Base-by-base conservation (phyloP, 2,888 invertebrate genomes). In the Meandrusa payeni region DNA sequence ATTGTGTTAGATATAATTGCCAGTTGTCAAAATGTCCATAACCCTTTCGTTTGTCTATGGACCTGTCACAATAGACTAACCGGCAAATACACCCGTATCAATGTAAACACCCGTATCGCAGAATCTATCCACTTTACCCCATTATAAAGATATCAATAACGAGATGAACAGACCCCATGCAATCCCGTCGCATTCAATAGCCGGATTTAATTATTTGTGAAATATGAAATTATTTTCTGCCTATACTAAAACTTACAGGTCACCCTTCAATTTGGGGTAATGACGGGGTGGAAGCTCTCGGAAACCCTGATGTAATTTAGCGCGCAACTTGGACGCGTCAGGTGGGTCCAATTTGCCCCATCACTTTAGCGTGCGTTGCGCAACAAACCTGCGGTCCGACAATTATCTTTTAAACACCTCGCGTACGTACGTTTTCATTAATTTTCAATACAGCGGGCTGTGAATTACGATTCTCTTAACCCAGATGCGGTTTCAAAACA, bases 101-200 rank as follows among this genome's bases (percentile, higher is more conserved):
- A 75, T 77, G 60, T 61, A 52, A 54, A 42, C 56, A 61, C 83
- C 85, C 83, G 82, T 86, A 85, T 83, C 69, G 51, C 69, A 61
- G 74, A 73, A 81, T 81, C 76, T 59, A 66, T 65, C 72, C 76
- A 81, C 68, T 81, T 81, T 75, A 81, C 78, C 74, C 77, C 64
- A 82, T 80, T 80, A 78, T 77, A 73, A 67, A 78, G 79, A 83
- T 85, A 86, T 87, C 83, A 85, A 81, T 85, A 85, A 79, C 79
- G 53, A 70, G 78, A 82, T 76, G 71, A 66, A 60, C 61, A 47
- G 48, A 47, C 76, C 80, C 79, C 59, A 69, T 63, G 61, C 64
- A 64, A 69, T 64, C 46, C 55, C 53, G 70, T 26, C 23, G 59
- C 73, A 70, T 56, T 61, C 76, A 74, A 75, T 75, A 54, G 63